Evolutionary conservation across 2,113 vertebrate genomes (phyloP).

Genomic region (Meleagris gallopavo): DNA sequence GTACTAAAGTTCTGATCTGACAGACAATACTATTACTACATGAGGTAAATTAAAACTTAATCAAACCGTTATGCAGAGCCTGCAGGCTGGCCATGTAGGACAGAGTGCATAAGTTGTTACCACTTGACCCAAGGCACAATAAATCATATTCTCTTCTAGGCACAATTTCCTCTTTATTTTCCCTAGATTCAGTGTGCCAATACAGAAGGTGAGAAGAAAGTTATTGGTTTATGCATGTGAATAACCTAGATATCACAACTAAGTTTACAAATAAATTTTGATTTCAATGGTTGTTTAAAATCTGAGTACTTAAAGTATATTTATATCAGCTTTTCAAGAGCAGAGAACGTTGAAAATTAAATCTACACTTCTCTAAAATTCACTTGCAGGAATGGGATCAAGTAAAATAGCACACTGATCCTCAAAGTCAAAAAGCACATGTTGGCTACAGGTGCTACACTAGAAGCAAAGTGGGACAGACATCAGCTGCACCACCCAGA

Average conservation of each 20-base stretch:
- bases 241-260: neutral
- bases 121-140: neutral
- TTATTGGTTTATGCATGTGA: neutral
- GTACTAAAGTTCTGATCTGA: constrained; percentile 38
- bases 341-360: neutral
- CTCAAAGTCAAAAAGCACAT: neutral
- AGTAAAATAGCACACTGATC: fast-evolving
- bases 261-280: neutral
- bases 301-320: neutral
- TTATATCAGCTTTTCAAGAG: neutral
- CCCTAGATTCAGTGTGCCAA: neutral
- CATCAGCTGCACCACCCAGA: fast-evolving
- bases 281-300: neutral
- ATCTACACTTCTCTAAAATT: neutral
- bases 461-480: neutral
- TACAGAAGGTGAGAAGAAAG: neutral
- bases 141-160: neutral
- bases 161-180: neutral
- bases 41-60: constrained; percentile 56
- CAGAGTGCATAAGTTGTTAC: constrained; percentile 11
- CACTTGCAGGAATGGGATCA: neutral
- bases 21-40: neutral
- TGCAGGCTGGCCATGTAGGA: neutral
- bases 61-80: constrained; percentile 20
- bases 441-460: neutral